phyloP scores from a whole-genome alignment of 1,140 invertebrate genomes.

The Heliconius eleuchia region DNA sequence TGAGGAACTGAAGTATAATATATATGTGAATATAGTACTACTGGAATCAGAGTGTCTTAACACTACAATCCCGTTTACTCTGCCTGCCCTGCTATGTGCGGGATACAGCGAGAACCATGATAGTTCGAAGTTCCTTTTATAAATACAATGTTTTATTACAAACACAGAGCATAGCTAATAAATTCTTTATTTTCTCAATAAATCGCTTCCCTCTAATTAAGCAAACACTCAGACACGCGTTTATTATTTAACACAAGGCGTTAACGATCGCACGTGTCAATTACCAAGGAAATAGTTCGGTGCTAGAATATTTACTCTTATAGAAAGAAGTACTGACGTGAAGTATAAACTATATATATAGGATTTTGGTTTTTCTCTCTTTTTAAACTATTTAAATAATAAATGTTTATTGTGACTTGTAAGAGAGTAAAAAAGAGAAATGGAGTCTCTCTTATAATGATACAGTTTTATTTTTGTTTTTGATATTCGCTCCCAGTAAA shows the following conservation, averaged over 20 bases:
- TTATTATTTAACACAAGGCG: slow-evolving; percentile 11
- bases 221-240: slow-evolving; percentile 13
- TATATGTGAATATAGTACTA: too few species aligned
- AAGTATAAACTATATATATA: not conserved
- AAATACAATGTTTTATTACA: not conserved
- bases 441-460: too few species aligned
- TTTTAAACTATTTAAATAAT: too few species aligned
- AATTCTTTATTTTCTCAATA: not conserved
- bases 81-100: too few species aligned
- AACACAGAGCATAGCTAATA: not conserved
- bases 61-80: too few species aligned
- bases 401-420: too few species aligned
- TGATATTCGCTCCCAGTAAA: too few species aligned
- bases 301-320: not conserved
- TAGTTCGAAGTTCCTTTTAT: not conserved
- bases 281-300: slow-evolving; percentile 3
- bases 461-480: too few species aligned
- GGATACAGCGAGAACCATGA: not conserved
- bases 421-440: too few species aligned
- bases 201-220: slow-evolving; percentile 17
- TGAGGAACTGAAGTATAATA: too few species aligned
- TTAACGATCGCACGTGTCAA: slow-evolving; percentile 22
- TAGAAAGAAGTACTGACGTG: not conserved
- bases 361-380: too few species aligned
- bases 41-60: too few species aligned